Percentiles rank a stretch among this genome's conserved stretches.
Conservation (phyloP, 2,888 invertebrate genomes). For the Philonicus albiceps region DNA sequence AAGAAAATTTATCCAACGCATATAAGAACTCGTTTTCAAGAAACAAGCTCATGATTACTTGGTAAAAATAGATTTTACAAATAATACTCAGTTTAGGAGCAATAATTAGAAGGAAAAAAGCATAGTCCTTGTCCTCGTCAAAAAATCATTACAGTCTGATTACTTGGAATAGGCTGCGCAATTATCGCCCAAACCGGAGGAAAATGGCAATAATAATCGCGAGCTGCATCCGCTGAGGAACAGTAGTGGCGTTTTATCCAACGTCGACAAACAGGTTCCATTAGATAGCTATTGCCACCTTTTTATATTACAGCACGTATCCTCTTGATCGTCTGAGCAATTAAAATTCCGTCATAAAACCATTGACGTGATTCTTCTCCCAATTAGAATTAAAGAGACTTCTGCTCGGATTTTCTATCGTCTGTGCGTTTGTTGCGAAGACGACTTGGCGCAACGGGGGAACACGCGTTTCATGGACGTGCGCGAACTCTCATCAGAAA, state of each 20-base stretch:
- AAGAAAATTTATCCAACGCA: not conserved
- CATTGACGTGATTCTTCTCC: conserved; percentile 25
- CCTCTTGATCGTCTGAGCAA: not conserved
- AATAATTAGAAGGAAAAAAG: not conserved
- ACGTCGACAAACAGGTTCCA: not conserved
- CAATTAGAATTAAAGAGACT: not conserved
- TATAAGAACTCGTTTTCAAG: not conserved
- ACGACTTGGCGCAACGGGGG: not conserved
- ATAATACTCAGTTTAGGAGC: not conserved
- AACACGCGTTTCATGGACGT: not conserved
- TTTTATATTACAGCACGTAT: not conserved
- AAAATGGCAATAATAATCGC: conserved; percentile 30
- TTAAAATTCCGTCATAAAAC: conserved; percentile 24
- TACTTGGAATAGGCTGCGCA: not conserved
- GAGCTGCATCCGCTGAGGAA: conserved; percentile 20
- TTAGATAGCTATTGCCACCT: conserved; percentile 13
- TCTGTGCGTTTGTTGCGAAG: not conserved
- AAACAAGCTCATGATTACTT: not conserved
- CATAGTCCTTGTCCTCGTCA: not conserved
- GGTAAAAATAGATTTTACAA: not conserved
- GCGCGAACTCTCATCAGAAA: not conserved
- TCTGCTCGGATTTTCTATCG: not conserved
- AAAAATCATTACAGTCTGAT: not conserved
- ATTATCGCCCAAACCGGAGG: not conserved
- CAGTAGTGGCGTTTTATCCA: not conserved